These are phyloP conservation scores for Carassius carassius DNA, from an alignment of 2,113 vertebrate species.

Conservation along the genomic window DNA sequence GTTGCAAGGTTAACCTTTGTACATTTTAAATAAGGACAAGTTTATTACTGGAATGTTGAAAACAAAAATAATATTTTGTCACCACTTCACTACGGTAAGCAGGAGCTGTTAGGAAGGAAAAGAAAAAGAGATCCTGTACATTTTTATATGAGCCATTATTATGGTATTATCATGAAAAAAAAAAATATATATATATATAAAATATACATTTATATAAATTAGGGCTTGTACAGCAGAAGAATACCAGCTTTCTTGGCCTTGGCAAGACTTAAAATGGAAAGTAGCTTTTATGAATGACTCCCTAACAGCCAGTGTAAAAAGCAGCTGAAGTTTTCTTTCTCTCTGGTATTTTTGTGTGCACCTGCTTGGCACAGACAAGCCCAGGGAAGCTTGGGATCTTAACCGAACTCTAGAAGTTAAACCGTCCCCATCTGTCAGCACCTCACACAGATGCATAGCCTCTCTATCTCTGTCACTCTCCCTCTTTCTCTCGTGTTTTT, in stretches of 20 bases:
- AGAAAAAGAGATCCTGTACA: too few relatives aligned
- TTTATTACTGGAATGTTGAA: too few relatives aligned
- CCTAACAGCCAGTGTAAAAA: conserved; percentile 3
- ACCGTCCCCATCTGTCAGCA: conserved; percentile 80
- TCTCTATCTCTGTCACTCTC: conserved; percentile 67
- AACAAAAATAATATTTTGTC: too few relatives aligned
- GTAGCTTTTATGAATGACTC: conserved; percentile 27
- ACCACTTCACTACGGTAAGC: too few relatives aligned
- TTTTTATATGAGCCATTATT: not conserved
- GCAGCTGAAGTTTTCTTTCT: conserved; percentile 57
- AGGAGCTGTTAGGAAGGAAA: too few relatives aligned
- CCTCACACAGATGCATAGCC: conserved; percentile 74
- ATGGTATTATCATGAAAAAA: too few relatives aligned
- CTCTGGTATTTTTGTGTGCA: conserved; percentile 72
- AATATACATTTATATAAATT: not conserved
- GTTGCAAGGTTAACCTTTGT: not conserved
- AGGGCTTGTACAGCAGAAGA: not conserved
- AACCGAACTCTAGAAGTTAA: conserved; percentile 82
- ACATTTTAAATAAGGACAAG: too few relatives aligned
- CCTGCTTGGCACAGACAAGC: conserved; percentile 76
- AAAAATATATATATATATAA: too few relatives aligned
- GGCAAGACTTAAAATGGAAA: not conserved
- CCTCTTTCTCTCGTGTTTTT: conserved; percentile 26
- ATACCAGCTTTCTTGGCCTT: not conserved
- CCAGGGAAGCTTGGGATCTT: conserved; percentile 77